These are phyloP conservation scores for Laterallus jamaicensis DNA, from an alignment of 2,113 vertebrate genomes.

Conservation along the genomic window DNA sequence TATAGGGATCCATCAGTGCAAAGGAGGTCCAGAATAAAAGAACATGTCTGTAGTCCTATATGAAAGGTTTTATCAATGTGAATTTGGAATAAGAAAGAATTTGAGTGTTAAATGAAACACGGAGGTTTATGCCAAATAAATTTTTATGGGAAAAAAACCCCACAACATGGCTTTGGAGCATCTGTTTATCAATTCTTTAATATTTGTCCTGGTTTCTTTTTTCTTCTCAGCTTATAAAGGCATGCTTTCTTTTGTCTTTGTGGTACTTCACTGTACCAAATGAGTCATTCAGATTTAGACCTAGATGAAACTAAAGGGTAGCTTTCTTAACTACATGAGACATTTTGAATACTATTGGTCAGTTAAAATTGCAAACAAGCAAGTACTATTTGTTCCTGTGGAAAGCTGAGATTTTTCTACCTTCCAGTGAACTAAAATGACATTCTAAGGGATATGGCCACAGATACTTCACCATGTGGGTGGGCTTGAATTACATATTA, in stretches of 20 bases:
- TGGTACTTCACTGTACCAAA: neutral
- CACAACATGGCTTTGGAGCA: neutral
- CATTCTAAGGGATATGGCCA: neutral
- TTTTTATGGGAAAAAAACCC: neutral
- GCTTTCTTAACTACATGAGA: neutral
- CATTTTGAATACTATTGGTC: neutral
- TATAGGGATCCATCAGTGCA: neutral
- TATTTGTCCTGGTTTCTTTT: neutral
- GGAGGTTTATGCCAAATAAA: neutral
- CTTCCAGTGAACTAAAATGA: neutral
- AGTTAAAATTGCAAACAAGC: neutral
- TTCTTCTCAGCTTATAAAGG: neutral
- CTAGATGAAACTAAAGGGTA: neutral
- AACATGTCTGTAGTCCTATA: neutral
- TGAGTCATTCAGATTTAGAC: neutral
- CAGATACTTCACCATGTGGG: neutral
- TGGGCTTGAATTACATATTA: neutral
- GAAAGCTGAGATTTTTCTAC: neutral
- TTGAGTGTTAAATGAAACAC: neutral
- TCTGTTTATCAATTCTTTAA: neutral
- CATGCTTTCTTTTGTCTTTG: neutral
- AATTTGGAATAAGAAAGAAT: neutral
- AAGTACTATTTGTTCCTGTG: neutral
- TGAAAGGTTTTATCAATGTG: neutral
- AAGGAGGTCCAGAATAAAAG: neutral